These are phyloP conservation scores for Mixornis gularis DNA, from an alignment of 2,113 vertebrate genomes.

Conservation along the genomic window DNA sequence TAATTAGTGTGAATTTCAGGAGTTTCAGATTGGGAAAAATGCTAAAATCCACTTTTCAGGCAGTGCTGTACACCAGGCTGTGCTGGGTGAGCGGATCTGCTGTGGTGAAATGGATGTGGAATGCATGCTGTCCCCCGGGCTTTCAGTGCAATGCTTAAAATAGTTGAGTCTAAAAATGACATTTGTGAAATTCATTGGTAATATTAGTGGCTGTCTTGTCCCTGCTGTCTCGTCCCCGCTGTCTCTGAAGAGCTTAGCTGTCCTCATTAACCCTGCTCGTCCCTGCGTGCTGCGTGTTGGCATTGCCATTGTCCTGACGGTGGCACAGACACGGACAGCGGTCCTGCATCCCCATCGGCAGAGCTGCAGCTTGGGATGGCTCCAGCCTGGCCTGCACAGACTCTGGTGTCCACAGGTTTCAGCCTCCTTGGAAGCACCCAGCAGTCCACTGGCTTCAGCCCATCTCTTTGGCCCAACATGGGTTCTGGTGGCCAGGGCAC, in stretches of 20 bases:
- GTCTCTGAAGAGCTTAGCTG: constrained; percentile 19
- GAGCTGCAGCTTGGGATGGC: neutral
- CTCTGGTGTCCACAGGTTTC: fast-evolving
- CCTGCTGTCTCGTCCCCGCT: neutral
- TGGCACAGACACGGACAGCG: fast-evolving
- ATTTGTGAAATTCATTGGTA: constrained; percentile 58
- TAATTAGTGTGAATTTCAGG: neutral
- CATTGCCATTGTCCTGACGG: fast-evolving
- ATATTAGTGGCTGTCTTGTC: constrained; percentile 35
- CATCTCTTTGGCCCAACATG: fast-evolving
- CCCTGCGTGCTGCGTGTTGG: fast-evolving
- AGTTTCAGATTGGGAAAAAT: neutral
- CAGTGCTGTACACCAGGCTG: neutral
- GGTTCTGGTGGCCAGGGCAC: neutral
- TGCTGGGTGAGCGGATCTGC: neutral
- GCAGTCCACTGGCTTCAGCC: neutral
- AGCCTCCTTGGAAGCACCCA: neutral
- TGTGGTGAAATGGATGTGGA: neutral
- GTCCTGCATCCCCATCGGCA: neutral
- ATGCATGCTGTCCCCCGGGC: neutral
- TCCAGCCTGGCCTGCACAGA: neutral
- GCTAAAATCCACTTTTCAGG: neutral
- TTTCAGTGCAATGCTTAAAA: constrained; percentile 14
- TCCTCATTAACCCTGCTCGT: neutral
- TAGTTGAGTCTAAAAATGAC: constrained; percentile 26